Evolutionary conservation across 2,888 invertebrate species (phyloP), one percentile per base, ranked within the genome.

Genomic region (Philopedon plagiatum): DNA sequence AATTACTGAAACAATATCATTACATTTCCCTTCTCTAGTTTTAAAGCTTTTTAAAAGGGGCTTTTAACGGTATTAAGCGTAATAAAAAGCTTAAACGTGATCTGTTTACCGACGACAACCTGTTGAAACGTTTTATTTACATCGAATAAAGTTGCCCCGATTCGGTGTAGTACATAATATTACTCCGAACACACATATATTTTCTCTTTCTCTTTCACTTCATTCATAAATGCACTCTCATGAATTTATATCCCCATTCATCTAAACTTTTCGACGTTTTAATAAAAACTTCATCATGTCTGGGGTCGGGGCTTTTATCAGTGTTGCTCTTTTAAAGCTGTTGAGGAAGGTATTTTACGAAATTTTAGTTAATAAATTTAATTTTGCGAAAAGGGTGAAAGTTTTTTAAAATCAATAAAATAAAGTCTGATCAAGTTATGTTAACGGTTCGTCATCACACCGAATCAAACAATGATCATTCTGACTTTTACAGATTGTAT

Each of bases 111-210:
- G 76, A 78, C 78, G 76, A 75, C 80, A 80, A 80, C 80, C 80
- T 80, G 80, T 80, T 80, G 80, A 80, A 79, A 78, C 75, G 75
- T 79, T 79, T 80, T 80, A 80, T 80, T 80, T 79, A 63, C 62
- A 63, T 56, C 44, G 60, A 60, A 67, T 61, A 60, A 61, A 51
- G 67, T 61, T 49, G 56, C 69, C 57, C n/a, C 51, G 49, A 26
- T 29, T 54, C 56, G 29, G 54, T 39, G 64, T 46, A 66, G 37
- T 66, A 80, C 78, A 79, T 78, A 49, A 49, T 49, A 64, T 64
- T 64, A 64, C 63, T 39, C 75, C 75, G 77, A 79, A 78, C 77
- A 79, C 76, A 77, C 67, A 68, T 77, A 71, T 75, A 73, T 75
- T 76, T 74, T 75, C 75, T 76, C 75, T 73, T 62, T 61, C 74